Evolutionary conservation across 2,888 invertebrate species (phyloP), one percentile per base, ranked within the genome.

Genomic region (Acanthoscelides obtectus): DNA sequence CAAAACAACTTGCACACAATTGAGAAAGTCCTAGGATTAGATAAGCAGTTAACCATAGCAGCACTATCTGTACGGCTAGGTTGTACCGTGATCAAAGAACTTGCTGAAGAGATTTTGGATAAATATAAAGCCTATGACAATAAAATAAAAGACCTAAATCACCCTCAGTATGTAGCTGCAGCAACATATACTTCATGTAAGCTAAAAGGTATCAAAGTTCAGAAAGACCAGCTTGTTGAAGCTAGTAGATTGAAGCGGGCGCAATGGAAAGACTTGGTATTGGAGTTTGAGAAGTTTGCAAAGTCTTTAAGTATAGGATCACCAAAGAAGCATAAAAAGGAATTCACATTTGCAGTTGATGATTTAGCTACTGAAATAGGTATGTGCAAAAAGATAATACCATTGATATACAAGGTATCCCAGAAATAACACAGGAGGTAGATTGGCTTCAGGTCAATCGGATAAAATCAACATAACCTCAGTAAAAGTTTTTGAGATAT

Each of bases 141-240:
- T 75, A 82, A 86, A 78, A 88, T 88, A 84, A 86, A 86, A 74
- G 80, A 91, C 79, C 79, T 89, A 21, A 86, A 84, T 68, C 88
- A 91, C 78, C 91, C 91, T 0, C 91, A 91, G 76, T 91, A 91
- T 84, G 86, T 88, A 0, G 88, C 90, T 68, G 90, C 90, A 87
- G 89, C 91, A 0, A 89, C 91, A 0, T 89, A 87, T 79, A 89
- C 90, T 75, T 90, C 91, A 22, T 90, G 91, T 83, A 90, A 89
- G 88, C 89, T 82, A 22, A 87, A 86, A 68, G 89, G 89, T 79
- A 84, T 88, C 0, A 90, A 90, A 85, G 80, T 90, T 5, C 80
- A 88, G 20, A 91, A 90, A 80, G 80, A 86, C 19, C 89, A 89
- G 80, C 80, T 91, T 20, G 81, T 89, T 68, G 85, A 88, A 45